phyloP scores from a whole-genome alignment of 2,888 invertebrate genomes.

The Lepidocyrtinus sp. region DNA sequence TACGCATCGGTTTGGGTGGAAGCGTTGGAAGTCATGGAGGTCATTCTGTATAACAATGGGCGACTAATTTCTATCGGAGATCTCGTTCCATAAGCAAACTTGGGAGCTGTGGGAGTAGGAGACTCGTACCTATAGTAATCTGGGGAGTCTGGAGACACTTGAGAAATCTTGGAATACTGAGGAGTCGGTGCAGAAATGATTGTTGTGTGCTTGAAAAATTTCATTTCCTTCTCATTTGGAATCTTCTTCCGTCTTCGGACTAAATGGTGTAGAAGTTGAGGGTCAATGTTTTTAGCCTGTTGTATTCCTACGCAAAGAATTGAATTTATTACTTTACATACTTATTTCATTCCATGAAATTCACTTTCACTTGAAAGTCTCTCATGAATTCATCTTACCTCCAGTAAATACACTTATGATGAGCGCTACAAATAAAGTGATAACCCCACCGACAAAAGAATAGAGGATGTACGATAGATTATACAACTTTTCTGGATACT shows the following conservation, averaged over 20 bases:
- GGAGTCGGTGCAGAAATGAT: slow-evolving; percentile 35
- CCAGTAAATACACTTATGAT: slow-evolving; percentile 23
- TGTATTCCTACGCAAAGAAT: slow-evolving; percentile 60
- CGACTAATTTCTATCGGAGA: not conserved
- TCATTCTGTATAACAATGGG: slow-evolving; percentile 61
- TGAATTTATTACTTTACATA: too few relatives aligned
- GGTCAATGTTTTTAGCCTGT: slow-evolving; percentile 41
- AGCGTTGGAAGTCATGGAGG: slow-evolving; percentile 36
- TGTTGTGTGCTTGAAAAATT: slow-evolving; percentile 2
- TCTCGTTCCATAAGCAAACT: not conserved
- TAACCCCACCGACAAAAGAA: slow-evolving; percentile 55
- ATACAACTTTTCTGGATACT: slow-evolving; percentile 56
- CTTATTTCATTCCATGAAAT: too few relatives aligned
- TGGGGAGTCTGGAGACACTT: slow-evolving; percentile 30
- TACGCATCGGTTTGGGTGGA: not conserved
- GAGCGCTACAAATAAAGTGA: slow-evolving; percentile 34
- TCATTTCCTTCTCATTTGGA: slow-evolving; percentile 33
- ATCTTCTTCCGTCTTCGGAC: slow-evolving; percentile 17
- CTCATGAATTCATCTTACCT: not conserved
- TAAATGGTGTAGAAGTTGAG: slow-evolving; percentile 64
- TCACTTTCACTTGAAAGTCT: too few relatives aligned
- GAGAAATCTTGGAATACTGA: slow-evolving; percentile 43
- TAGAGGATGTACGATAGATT: slow-evolving; percentile 60
- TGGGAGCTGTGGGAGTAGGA: slow-evolving; percentile 11
- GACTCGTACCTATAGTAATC: slow-evolving; percentile 41